These are phyloP conservation scores for Rhagonycha lutea DNA, from an alignment of 2,888 invertebrate species.

Conservation along the genomic window DNA sequence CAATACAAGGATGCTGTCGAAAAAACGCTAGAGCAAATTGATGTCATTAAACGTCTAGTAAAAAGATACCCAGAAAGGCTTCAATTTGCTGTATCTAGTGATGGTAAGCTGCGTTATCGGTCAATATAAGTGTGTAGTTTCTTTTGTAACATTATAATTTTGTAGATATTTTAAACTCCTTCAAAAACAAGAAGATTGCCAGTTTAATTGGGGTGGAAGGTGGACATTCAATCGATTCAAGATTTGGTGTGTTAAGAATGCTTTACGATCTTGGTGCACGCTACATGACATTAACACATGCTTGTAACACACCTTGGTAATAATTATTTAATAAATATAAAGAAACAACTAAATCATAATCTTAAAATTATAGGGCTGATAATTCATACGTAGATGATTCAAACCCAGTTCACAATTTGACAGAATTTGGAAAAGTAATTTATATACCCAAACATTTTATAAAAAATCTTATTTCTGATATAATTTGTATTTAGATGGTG, in stretches of 20 bases:
- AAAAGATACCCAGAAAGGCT: slow-evolving; percentile 51
- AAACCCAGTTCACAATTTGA: slow-evolving; percentile 48
- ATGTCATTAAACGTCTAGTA: slow-evolving; percentile 60
- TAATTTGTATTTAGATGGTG: slow-evolving; percentile 10
- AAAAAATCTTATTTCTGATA: not conserved
- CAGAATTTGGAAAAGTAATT: slow-evolving; percentile 54
- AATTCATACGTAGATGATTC: slow-evolving; percentile 45
- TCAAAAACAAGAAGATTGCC: slow-evolving; percentile 58
- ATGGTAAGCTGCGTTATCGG: slow-evolving; percentile 39
- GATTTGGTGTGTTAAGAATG: slow-evolving; percentile 60
- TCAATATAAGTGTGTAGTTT: not conserved
- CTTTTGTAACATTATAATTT: not conserved
- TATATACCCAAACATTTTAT: not conserved
- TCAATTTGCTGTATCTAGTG: slow-evolving; percentile 50
- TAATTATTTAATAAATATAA: not conserved
- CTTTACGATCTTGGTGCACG: slow-evolving; percentile 64
- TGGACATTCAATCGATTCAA: slow-evolving; percentile 64
- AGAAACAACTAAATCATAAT: not conserved
- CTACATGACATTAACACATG: slow-evolving; percentile 66
- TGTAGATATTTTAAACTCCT: slow-evolving; percentile 56
- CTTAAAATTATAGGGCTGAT: slow-evolving; percentile 51
- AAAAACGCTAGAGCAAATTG: slow-evolving; percentile 63
- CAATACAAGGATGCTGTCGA: slow-evolving; percentile 62
- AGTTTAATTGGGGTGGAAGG: slow-evolving; percentile 66
- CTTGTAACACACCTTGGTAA: slow-evolving; percentile 65